A percentile compares a stretch with the other conserved stretches of the same genome.
These are phyloP conservation scores for Reticulitermes lucifugus DNA, from an alignment of 2,888 invertebrate genomes.

Conservation along the genomic window DNA sequence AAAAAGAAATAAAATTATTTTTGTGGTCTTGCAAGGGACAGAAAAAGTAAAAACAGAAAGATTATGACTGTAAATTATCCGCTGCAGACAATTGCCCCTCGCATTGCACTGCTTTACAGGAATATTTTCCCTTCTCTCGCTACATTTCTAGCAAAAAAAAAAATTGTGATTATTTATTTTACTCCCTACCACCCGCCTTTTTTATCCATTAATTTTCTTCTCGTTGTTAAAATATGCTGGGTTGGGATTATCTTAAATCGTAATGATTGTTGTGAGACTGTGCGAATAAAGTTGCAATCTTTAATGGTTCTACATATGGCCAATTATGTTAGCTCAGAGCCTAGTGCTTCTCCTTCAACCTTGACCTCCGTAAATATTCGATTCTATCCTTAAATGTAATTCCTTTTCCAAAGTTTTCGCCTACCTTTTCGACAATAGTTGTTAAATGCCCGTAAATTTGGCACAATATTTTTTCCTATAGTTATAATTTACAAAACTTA, in stretches of 20 bases:
- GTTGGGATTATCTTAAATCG: neutral
- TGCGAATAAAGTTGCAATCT: neutral
- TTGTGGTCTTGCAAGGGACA: slow-evolving; percentile 12
- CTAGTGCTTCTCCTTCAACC: no score
- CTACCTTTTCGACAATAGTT: no score
- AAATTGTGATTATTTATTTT: slow-evolving; percentile 42
- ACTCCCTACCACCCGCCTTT: neutral
- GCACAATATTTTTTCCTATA: no score
- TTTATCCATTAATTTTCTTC: neutral
- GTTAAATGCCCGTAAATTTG: no score
- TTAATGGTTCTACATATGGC: no score
- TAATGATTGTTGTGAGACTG: neutral
- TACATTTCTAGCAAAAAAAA: slow-evolving; percentile 21
- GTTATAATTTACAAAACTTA: no score
- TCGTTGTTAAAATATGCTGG: neutral
- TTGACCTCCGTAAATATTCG: no score
- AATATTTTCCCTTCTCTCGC: slow-evolving; percentile 27
- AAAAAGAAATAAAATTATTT: slow-evolving; percentile 26
- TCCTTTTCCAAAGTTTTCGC: no score
- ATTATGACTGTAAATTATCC: slow-evolving; percentile 38
- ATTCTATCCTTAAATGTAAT: no score
- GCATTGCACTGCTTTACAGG: slow-evolving; percentile 33
- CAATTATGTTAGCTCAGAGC: no score
- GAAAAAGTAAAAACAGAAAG: slow-evolving; percentile 18
- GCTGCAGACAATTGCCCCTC: slow-evolving; percentile 39